These are phyloP conservation scores for Idaea dimidiata DNA, from an alignment of 2,888 invertebrate genomes.

Conservation along the genomic window DNA sequence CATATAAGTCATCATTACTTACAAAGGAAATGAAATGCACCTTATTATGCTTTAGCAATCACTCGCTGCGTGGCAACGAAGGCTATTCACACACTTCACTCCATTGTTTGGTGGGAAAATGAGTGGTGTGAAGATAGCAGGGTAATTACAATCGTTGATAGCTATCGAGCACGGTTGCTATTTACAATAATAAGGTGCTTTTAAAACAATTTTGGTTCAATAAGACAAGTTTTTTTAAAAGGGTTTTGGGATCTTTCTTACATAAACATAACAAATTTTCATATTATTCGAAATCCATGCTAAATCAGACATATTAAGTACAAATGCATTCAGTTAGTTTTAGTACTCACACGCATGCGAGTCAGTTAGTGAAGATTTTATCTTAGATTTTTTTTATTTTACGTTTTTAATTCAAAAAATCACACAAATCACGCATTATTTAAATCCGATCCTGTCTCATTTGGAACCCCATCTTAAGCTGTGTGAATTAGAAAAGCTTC, in stretches of 20 bases:
- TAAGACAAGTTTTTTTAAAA: background rate
- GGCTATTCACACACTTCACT: background rate
- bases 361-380: conserved; percentile 40
- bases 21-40: conserved; percentile 10
- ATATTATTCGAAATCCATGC: conserved; percentile 30
- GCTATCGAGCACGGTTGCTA: background rate
- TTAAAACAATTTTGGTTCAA: background rate
- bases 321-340: conserved; percentile 41
- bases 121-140: background rate
- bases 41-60: background rate
- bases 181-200: background rate
- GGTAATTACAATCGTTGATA: background rate
- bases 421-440: background rate
- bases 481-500: background rate
- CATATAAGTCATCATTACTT: conserved; percentile 11
- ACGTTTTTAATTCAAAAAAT: background rate
- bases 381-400: conserved; percentile 4
- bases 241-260: background rate
- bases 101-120: background rate
- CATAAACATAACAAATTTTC: conserved; percentile 6
- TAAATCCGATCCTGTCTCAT: conserved; percentile 46
- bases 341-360: conserved; percentile 65
- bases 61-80: background rate
- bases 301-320: conserved; percentile 15
- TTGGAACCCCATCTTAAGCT: conserved; percentile 41